A percentile compares a stretch with the other conserved stretches of the same genome.
Evolutionary conservation across 1,140 invertebrate genomes (phyloP).

Genomic region (Riptortus pedestris): DNA sequence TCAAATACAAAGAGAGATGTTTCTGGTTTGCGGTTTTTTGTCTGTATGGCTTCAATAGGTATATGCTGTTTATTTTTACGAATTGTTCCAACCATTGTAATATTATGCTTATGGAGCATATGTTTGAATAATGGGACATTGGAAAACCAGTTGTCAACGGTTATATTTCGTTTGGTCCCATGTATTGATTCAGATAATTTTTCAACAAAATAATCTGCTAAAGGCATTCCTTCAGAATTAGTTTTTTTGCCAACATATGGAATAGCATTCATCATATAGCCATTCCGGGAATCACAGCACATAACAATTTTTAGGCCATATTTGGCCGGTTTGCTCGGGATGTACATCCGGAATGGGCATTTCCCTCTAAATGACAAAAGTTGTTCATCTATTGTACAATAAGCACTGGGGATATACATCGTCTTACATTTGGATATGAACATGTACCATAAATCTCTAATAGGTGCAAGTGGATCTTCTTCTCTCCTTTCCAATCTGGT

Average conservation of each 20-base stretch:
- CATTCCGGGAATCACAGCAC: neutral
- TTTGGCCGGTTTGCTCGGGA: neutral
- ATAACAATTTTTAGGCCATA: constrained; percentile 4
- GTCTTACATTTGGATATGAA: constrained; percentile 31
- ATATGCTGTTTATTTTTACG: too few species aligned
- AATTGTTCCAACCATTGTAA: too few species aligned
- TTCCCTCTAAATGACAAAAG: constrained; percentile 36
- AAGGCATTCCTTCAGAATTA: too few species aligned
- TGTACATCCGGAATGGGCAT: constrained; percentile 33
- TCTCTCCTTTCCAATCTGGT: neutral
- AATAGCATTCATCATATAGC: constrained; percentile 1
- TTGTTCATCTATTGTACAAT: constrained; percentile 34
- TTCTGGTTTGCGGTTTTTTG: too few species aligned
- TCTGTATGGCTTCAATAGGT: too few species aligned
- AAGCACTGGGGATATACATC: constrained; percentile 28
- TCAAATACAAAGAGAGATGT: too few species aligned
- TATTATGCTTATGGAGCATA: too few species aligned
- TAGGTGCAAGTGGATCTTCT: constrained; percentile 30
- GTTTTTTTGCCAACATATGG: constrained; percentile 16
- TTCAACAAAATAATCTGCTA: too few species aligned
- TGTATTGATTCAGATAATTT: too few species aligned
- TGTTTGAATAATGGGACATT: too few species aligned
- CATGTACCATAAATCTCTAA: constrained; percentile 29
- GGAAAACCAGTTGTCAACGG: too few species aligned
- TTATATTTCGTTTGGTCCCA: too few species aligned